Conservation (phyloP, 2,113 vertebrate genomes). For the Gobiocypris rarus region DNA sequence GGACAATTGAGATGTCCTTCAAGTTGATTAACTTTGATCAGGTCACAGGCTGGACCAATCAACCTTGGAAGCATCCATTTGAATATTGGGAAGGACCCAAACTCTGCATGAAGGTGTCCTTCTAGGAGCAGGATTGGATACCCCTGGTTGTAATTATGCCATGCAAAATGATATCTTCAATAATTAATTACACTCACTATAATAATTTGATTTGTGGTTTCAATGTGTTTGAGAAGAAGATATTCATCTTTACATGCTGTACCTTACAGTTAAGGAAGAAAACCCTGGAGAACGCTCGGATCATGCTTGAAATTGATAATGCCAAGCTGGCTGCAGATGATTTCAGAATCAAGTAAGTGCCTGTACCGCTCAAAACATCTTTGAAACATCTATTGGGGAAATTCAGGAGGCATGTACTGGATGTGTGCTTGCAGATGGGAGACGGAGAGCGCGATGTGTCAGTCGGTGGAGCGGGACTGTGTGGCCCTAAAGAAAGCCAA, state of each 20-base stretch:
- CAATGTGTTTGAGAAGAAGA: background rate
- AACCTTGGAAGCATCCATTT: too few species aligned
- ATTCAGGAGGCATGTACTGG: background rate
- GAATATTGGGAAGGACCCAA: background rate
- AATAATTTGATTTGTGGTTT: background rate
- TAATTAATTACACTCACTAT: background rate
- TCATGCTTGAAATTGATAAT: slow-evolving; percentile 83
- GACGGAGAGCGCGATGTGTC: slow-evolving; percentile 81
- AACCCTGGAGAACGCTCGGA: slow-evolving; percentile 79
- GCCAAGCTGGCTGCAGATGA: slow-evolving; percentile 84
- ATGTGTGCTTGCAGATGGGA: slow-evolving; percentile 78
- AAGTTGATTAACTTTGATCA: too few species aligned
- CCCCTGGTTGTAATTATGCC: background rate
- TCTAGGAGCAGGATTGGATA: background rate
- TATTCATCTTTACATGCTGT: background rate
- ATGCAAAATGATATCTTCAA: background rate
- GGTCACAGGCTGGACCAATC: too few species aligned
- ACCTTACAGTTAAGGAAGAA: slow-evolving; percentile 75
- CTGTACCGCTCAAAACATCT: background rate
- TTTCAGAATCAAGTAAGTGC: slow-evolving; percentile 82
- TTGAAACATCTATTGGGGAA: background rate
- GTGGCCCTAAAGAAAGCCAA: slow-evolving; percentile 83
- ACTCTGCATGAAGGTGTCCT: background rate
- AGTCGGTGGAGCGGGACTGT: slow-evolving; percentile 89
- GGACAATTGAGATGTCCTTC: too few species aligned